phyloP scores from a whole-genome alignment of 2,797 vertebrate genomes.

The Salarias fasciatus region DNA sequence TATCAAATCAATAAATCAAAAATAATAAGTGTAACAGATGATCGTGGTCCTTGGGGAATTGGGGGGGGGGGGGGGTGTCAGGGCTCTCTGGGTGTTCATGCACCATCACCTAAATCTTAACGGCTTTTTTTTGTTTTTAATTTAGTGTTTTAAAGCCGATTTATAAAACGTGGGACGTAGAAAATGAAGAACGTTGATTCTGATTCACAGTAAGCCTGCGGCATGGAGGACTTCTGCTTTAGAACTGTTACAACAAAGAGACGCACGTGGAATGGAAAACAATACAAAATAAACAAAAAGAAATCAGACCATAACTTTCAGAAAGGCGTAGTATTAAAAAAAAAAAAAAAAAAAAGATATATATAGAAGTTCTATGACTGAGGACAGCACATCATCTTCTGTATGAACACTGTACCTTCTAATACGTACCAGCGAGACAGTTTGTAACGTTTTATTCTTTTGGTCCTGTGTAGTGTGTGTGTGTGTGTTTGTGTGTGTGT shows the following conservation, averaged over 20 bases:
- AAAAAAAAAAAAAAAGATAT: conserved; percentile 39
- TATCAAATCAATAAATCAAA: conserved; percentile 44
- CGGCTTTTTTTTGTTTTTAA: conserved; percentile 15
- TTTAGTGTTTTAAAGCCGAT: conserved; percentile 41
- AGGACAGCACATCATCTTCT: conserved; percentile 67
- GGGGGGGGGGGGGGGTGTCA: conserved; percentile 28
- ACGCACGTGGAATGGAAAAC: conserved; percentile 70
- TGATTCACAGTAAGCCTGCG: conserved; percentile 13
- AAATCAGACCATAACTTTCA: conserved; percentile 50
- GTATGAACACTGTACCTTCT: conserved; percentile 60
- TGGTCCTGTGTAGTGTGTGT: conserved; percentile 74
- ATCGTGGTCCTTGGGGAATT: conserved; percentile 41
- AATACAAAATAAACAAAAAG: conserved; percentile 49
- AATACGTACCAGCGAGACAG: conserved; percentile 67
- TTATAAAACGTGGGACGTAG: conserved; percentile 26
- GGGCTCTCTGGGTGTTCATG: conserved; percentile 20
- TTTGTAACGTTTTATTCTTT: conserved; percentile 46
- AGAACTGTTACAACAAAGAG: conserved; percentile 37
- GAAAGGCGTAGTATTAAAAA: conserved; percentile 73
- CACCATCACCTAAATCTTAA: conserved; percentile 20
- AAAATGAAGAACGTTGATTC: conserved; percentile 14
- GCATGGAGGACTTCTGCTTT: conserved; percentile 31
- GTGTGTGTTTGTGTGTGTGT: conserved; percentile 35
- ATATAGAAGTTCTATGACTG: conserved; percentile 70
- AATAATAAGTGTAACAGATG: conserved; percentile 66